These are phyloP conservation scores for Melozone crissalis DNA, from an alignment of 2,113 vertebrate genomes.

Conservation along the genomic window DNA sequence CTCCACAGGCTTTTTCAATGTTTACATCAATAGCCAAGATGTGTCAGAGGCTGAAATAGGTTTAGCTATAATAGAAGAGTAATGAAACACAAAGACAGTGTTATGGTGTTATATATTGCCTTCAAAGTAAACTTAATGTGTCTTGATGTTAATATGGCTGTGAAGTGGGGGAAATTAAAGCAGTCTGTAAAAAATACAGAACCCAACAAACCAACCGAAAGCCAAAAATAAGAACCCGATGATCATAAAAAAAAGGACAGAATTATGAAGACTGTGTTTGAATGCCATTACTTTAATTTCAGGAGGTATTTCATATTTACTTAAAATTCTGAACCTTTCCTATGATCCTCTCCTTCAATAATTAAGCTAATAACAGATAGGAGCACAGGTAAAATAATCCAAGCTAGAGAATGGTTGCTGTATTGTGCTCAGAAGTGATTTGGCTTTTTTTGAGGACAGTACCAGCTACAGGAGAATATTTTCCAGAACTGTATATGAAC, in stretches of 20 bases:
- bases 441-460: neutral
- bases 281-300: neutral
- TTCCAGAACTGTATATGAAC: neutral
- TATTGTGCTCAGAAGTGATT: neutral
- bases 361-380: neutral
- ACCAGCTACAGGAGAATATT: neutral
- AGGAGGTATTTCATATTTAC: neutral
- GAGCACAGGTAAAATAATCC: neutral
- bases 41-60: neutral
- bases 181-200: neutral
- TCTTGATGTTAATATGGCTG: neutral
- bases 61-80: neutral
- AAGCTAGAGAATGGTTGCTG: neutral
- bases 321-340: neutral
- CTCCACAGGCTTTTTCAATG: neutral
- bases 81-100: neutral
- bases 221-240: neutral
- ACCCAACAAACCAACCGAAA: neutral
- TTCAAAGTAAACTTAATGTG: neutral
- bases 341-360: neutral
- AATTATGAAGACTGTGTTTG: neutral
- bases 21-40: neutral
- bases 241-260: neutral
- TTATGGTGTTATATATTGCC: neutral
- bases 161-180: neutral